A percentile compares a stretch with the other conserved stretches of the same genome.
Evolutionary conservation across 1,140 invertebrate genomes (phyloP).

Genomic region (Macrobrachium nipponense): DNA sequence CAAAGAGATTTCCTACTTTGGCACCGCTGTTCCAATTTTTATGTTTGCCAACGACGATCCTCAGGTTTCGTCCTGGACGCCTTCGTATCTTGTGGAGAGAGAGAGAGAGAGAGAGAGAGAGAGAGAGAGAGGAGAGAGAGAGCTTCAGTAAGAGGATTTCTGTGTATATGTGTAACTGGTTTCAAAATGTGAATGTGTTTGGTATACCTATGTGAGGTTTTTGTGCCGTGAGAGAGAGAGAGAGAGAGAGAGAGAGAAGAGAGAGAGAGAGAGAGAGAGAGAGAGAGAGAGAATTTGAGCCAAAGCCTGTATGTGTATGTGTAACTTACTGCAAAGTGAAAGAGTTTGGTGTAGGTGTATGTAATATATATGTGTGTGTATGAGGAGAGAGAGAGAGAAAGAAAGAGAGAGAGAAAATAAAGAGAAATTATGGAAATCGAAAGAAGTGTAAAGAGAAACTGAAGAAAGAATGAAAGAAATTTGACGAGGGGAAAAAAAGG

Average conservation of each 20-base stretch:
- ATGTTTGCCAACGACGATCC: no score
- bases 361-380: not conserved
- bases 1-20: no score
- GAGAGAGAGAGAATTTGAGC: not conserved
- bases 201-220: no score
- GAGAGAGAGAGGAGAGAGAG: no score
- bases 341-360: not conserved
- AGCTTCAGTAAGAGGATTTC: not conserved
- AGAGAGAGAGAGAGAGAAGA: not conserved
- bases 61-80: no score
- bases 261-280: not conserved
- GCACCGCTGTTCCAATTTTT: no score
- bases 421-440: not conserved
- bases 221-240: not conserved
- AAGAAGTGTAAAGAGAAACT: not conserved
- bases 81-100: no score
- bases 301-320: not conserved
- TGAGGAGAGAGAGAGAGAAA: no score
- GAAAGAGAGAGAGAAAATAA: no score
- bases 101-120: no score
- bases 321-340: not conserved
- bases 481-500: not conserved
- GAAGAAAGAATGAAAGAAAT: not conserved
- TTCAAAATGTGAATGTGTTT: no score
- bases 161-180: no score